Evolutionary conservation across 2,797 vertebrate genomes (phyloP), one percentile per base, ranked within the genome.

Genomic region (Huso huso): DNA sequence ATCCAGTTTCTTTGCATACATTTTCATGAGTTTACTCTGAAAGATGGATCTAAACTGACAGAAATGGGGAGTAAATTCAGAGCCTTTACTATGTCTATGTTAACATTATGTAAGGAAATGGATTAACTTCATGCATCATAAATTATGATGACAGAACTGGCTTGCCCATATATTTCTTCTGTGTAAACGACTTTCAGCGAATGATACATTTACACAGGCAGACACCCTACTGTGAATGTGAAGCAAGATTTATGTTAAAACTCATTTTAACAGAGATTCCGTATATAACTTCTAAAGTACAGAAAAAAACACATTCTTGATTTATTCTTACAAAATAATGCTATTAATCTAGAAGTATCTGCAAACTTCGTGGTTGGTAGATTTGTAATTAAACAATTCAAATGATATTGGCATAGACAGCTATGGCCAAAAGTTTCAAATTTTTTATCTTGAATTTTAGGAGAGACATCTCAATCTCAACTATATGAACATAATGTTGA

Each of bases 61-160:
- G 8, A 15, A 61, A 11, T 51, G 13, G 13, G n/a, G 66, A 18
- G 57, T 12, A 50, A 62, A 62, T 52, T 15, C 23, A 48, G 15
- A 11, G 50, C 59, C 50, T 62, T 67, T 51, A 11, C 18, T 49
- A 15, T 52, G 13, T 48, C 10, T 61, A 61, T 52, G 66, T 62
- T 67, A 52, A 61, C 59, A 67, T 49, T 51, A 52, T 62, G 59
- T 51, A 23, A 23, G 59, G 9, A 53, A 67, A 67, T 61, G 66
- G 59, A 61, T 67, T 67, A 67, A 67, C 58, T 67, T 67, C 66
- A 62, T 61, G 66, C 59, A 52, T 57, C 58, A 63, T 68, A 55
- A 68, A 68, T 68, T 63, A 68, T 63, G 15, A 62, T 63, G 61
- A 68, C 61, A 63, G 49, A 37, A 63, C 48, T 9, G 67, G 12